Base-by-base conservation (phyloP, 2,888 invertebrate genomes). In the Perizoma affinitatum region DNA sequence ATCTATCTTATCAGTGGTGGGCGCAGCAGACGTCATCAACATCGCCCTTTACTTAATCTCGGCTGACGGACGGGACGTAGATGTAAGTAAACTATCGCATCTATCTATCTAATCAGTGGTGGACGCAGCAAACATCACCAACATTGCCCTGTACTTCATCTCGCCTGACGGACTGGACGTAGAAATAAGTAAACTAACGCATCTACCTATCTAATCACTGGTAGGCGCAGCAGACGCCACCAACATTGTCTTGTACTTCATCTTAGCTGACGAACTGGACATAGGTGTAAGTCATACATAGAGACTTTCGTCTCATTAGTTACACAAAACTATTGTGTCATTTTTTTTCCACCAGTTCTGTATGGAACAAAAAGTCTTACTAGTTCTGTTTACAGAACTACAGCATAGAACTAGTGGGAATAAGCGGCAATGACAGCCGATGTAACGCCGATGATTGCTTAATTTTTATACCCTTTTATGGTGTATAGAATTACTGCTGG, bases 141-240 rank as follows among this genome's bases (percentile, higher is more conserved):
- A n/a, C n/a, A n/a, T n/a, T n/a, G 83, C 85, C 10, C 73, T 95
- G 51, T 95, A 94, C 76, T 92, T 92, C 68, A 72, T 84, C 48
- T 76, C 90, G 9, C 92, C 93, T 4, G 79, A 88, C 5, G 79
- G 75, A 5, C 64, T 86, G 65, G 91, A 93, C 57, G 78, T 92
- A 51, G 93, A 94, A 82, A 95, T 95, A 81, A 87, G 93, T 6
- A 11, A 9, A 41, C 40, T 36, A 9, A 6, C 10, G 38, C 35
- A 42, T 8, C 9, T n/a, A n/a, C 9, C 0, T 6, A 6, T n/a
- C n/a, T n/a, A n/a, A n/a, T n/a, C 95, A 94, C 82, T 98, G 98
- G 98, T 98, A 97, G 97, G 95, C 95, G 42, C 95, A 96, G 75
- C 98, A 98, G 88, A 98, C 98, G 5, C 97, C 97, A 71, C 94